Percentiles rank a stretch among this genome's conserved stretches.
phyloP scores from a whole-genome alignment of 2,888 invertebrate species.

The Mesoligia furuncula region DNA sequence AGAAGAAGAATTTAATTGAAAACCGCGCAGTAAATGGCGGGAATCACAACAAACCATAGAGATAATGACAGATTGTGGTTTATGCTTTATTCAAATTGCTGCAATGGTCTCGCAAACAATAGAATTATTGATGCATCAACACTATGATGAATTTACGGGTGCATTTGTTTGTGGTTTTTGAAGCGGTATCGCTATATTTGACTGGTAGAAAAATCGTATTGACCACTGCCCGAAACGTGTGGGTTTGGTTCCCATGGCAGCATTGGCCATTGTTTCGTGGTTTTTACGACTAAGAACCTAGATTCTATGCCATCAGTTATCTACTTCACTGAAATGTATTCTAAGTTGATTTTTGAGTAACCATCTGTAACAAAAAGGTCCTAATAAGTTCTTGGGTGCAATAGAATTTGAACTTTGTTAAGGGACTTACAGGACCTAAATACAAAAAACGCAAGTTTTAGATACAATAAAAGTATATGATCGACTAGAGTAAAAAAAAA shows the following conservation, averaged over 20 bases:
- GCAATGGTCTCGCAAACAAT: constrained; percentile 24
- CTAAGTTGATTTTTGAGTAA: neutral
- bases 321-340: neutral
- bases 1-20: no score
- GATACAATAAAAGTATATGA: no score
- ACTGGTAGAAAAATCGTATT: neutral
- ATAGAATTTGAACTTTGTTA: neutral
- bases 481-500: no score
- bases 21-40: neutral
- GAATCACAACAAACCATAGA: constrained; percentile 23
- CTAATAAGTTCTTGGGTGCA: neutral
- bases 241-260: neutral
- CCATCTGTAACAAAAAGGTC: neutral
- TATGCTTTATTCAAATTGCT: constrained; percentile 32
- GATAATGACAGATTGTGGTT: constrained; percentile 29
- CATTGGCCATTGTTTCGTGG: neutral
- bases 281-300: neutral
- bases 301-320: neutral
- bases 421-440: no score
- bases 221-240: neutral
- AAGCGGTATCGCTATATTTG: neutral
- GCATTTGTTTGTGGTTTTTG: constrained; percentile 36
- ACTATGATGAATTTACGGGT: constrained; percentile 7
- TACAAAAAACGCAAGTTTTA: no score
- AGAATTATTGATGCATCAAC: constrained; percentile 33